These are phyloP conservation scores for Fratercula arctica DNA, from an alignment of 2,797 vertebrate species.

Conservation along the genomic window DNA sequence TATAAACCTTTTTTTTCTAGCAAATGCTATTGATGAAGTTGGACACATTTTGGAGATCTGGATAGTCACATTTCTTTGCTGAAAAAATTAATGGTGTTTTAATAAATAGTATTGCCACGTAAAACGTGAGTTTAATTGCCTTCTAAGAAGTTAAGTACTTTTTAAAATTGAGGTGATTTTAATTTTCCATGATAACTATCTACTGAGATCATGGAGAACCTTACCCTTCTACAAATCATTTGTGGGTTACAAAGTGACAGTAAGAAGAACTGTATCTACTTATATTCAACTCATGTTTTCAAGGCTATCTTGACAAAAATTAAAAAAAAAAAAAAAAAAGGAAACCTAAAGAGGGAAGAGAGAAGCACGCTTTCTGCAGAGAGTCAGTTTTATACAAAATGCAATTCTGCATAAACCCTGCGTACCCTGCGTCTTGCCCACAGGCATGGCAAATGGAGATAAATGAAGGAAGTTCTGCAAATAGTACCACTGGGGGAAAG, in stretches of 20 bases:
- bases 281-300: not conserved
- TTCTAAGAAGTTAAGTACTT: not conserved
- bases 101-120: not conserved
- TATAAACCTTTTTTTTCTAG: not conserved
- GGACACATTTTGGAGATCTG: not conserved
- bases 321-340: not conserved
- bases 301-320: not conserved
- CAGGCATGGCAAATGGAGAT: not conserved
- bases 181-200: not conserved
- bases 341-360: not conserved
- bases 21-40: not conserved
- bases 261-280: not conserved
- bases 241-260: not conserved
- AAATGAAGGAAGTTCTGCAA: not conserved
- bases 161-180: not conserved
- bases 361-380: not conserved
- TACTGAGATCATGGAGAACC: not conserved
- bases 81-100: not conserved
- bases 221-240: not conserved
- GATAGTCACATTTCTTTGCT: not conserved
- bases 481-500: not conserved
- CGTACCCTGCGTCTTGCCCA: not conserved
- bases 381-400: not conserved
- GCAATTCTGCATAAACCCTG: not conserved
- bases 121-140: not conserved